phyloP scores from a whole-genome alignment of 2,888 invertebrate genomes.

The Hirudinaria manillensis region DNA sequence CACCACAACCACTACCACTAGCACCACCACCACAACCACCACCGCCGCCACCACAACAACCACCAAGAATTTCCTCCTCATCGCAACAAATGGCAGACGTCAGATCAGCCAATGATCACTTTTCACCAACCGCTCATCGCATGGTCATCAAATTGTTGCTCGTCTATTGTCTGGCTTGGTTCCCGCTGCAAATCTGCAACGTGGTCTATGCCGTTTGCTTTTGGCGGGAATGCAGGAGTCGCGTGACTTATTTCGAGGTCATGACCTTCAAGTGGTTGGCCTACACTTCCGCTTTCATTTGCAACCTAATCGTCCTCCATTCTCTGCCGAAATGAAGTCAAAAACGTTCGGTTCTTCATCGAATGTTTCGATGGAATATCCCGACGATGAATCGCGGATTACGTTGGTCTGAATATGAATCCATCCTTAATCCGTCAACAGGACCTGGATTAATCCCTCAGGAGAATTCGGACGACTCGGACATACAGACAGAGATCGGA shows the following conservation, averaged over 20 bases:
- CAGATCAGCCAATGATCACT: neutral
- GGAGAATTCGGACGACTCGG: too few species aligned
- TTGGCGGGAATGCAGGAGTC: slow-evolving; percentile 27
- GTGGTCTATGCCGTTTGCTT: slow-evolving; percentile 31
- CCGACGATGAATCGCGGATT: too few species aligned
- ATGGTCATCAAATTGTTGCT: slow-evolving; percentile 28
- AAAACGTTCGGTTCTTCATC: too few species aligned
- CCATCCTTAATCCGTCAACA: too few species aligned
- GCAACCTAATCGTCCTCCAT: slow-evolving; percentile 12
- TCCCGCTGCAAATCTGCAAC: slow-evolving; percentile 20
- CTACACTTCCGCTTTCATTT: slow-evolving; percentile 29
- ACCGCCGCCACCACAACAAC: neutral
- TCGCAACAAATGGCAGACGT: neutral
- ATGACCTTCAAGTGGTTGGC: slow-evolving; percentile 40
- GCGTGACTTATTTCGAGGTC: slow-evolving; percentile 34
- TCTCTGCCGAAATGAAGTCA: neutral
- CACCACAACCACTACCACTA: neutral
- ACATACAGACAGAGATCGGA: too few species aligned
- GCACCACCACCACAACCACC: neutral
- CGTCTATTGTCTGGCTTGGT: slow-evolving; percentile 16
- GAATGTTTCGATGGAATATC: too few species aligned
- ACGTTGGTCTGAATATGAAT: too few species aligned
- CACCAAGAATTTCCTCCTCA: too few species aligned
- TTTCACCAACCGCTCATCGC: slow-evolving; percentile 24
- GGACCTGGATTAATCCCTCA: too few species aligned